Conservation (phyloP, 2,888 invertebrate species). For the Scelioninae gen. 1 region DNA sequence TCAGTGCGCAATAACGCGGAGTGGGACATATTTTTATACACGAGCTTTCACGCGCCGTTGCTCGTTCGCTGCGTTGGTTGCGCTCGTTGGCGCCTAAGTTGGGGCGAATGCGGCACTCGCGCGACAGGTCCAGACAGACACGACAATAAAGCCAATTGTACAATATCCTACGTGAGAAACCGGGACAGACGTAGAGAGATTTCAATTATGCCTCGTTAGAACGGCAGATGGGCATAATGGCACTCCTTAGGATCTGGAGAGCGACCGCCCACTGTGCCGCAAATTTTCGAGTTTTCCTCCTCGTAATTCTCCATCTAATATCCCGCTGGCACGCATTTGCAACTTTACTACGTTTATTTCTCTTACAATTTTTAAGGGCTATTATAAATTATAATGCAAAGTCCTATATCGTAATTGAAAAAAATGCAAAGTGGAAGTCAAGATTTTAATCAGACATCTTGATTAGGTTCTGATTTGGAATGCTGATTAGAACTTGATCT, state of each 20-base stretch:
- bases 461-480: too few species aligned
- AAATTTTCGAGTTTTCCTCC: constrained; percentile 57
- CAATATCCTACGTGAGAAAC: constrained; percentile 70
- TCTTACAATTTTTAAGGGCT: constrained; percentile 16
- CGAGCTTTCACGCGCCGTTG: constrained; percentile 58
- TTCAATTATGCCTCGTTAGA: constrained; percentile 84
- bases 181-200: constrained; percentile 77
- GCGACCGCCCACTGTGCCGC: constrained; percentile 51
- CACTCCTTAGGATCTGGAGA: constrained; percentile 62
- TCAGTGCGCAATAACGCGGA: constrained; percentile 49
- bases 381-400: constrained; percentile 7
- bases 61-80: constrained; percentile 22
- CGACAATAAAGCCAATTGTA: constrained; percentile 72
- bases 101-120: constrained; percentile 22
- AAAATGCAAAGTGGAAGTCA: too few species aligned
- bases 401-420: not conserved
- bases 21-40: constrained; percentile 56
- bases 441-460: too few species aligned
- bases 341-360: constrained; percentile 42
- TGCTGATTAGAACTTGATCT: too few species aligned
- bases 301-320: constrained; percentile 25
- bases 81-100: constrained; percentile 42
- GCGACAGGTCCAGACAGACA: constrained; percentile 54
- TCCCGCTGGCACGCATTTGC: constrained; percentile 43
- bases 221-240: constrained; percentile 83